phyloP scores from a whole-genome alignment of 2,113 vertebrate species.

The Clarias magur region DNA sequence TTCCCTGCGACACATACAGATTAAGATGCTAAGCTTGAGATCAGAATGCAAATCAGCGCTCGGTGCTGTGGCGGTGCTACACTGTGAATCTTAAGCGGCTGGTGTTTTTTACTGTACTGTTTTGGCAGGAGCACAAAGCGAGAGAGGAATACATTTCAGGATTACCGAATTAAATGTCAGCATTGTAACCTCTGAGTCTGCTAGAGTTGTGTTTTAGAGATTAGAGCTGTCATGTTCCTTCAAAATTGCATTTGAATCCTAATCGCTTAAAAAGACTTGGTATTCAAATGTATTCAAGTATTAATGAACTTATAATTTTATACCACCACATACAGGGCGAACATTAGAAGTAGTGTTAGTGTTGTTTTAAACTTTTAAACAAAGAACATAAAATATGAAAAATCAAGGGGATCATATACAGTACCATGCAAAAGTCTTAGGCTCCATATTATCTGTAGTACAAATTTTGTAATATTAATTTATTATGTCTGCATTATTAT shows the following conservation, averaged over 20 bases:
- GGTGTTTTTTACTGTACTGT: slow-evolving; percentile 10
- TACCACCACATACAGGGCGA: neutral
- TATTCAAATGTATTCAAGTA: slow-evolving; percentile 16
- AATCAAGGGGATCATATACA: neutral
- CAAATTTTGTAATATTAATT: neutral
- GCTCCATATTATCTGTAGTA: neutral
- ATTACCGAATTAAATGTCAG: slow-evolving; percentile 1
- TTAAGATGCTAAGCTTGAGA: slow-evolving; percentile 35
- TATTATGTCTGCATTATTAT: too few relatives aligned
- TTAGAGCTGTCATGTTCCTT: neutral
- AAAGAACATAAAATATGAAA: neutral
- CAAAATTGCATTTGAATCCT: neutral
- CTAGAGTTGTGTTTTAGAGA: neutral
- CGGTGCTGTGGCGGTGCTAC: slow-evolving; percentile 11
- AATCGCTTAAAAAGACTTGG: neutral
- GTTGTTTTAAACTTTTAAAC: neutral
- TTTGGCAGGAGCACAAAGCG: neutral
- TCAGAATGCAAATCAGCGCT: slow-evolving; percentile 37
- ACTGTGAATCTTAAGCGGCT: slow-evolving; percentile 24
- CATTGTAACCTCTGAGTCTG: slow-evolving; percentile 1
- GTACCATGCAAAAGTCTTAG: too few relatives aligned
- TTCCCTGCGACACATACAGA: slow-evolving; percentile 84
- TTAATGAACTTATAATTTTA: slow-evolving; percentile 2
- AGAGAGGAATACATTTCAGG: slow-evolving; percentile 5
- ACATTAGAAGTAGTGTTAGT: neutral